Percentiles rank a stretch among this genome's conserved stretches.
phyloP scores from a whole-genome alignment of 2,113 vertebrate species.

The Corythaixoides concolor region DNA sequence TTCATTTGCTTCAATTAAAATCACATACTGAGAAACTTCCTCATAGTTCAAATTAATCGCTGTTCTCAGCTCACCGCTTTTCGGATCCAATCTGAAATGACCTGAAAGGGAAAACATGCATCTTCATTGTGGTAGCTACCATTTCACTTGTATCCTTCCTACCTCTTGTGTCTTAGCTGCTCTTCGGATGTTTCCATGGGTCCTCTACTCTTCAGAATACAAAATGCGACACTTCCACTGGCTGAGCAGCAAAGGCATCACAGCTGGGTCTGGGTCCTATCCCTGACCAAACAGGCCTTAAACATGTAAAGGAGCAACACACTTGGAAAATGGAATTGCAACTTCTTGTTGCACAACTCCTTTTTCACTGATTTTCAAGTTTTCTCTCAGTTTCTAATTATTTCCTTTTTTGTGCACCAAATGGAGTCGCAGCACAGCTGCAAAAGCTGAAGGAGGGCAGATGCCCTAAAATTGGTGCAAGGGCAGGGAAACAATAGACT shows the following conservation, averaged over 20 bases:
- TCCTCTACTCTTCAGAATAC: neutral
- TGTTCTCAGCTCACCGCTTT: conserved; percentile 58
- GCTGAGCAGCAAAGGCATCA: neutral
- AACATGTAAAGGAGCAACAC: neutral
- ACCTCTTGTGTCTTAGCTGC: neutral
- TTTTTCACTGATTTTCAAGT: neutral
- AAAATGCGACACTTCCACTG: neutral
- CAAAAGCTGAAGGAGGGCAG: neutral
- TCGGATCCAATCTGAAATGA: conserved; percentile 52
- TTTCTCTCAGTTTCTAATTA: neutral
- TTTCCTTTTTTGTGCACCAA: neutral
- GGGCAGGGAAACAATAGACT: neutral
- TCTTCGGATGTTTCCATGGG: neutral
- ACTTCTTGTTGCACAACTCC: neutral
- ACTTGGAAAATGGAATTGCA: neutral
- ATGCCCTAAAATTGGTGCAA: neutral
- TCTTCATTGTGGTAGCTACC: neutral
- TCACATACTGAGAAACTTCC: conserved; percentile 41
- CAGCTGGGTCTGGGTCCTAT: neutral
- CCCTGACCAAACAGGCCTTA: neutral
- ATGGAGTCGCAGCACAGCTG: neutral
- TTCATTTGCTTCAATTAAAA: conserved; percentile 45
- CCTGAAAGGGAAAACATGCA: conserved; percentile 1
- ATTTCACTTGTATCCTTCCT: neutral
- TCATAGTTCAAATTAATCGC: conserved; percentile 55